phyloP scores from a whole-genome alignment of 2,797 vertebrate genomes.

The Cossypha polioptera region DNA sequence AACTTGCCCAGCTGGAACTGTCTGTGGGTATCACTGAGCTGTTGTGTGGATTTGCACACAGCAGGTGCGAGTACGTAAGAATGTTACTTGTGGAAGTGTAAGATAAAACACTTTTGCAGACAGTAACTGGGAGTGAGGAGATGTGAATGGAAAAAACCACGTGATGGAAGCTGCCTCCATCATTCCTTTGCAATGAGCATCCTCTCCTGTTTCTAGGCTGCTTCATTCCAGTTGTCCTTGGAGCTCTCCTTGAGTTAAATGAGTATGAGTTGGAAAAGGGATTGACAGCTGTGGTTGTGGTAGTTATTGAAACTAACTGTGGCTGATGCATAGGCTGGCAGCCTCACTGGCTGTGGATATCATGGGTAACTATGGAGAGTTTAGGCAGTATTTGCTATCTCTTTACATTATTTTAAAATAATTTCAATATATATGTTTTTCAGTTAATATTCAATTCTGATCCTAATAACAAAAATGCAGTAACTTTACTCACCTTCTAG shows the following conservation, averaged over 20 bases:
- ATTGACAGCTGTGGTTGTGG: neutral
- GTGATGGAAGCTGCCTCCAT: neutral
- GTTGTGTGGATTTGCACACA: neutral
- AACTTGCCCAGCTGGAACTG: neutral
- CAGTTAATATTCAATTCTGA: neutral
- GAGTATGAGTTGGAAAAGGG: neutral
- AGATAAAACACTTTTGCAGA: neutral
- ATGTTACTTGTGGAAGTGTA: neutral
- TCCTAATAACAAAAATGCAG: neutral
- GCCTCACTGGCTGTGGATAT: neutral
- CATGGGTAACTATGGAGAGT: neutral
- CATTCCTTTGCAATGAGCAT: neutral
- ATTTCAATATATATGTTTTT: neutral
- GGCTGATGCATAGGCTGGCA: neutral
- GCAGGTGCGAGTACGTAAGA: accelerated
- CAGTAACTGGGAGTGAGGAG: neutral
- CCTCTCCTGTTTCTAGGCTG: neutral
- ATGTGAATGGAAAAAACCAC: neutral
- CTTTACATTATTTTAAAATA: neutral
- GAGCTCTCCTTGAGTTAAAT: neutral
- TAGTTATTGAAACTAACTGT: neutral
- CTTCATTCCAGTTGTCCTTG: neutral
- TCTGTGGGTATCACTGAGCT: neutral
- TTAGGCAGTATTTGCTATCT: neutral
- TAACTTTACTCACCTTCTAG: neutral